Conservation (phyloP, 2,888 invertebrate genomes). For the Spodoptera exigua region DNA sequence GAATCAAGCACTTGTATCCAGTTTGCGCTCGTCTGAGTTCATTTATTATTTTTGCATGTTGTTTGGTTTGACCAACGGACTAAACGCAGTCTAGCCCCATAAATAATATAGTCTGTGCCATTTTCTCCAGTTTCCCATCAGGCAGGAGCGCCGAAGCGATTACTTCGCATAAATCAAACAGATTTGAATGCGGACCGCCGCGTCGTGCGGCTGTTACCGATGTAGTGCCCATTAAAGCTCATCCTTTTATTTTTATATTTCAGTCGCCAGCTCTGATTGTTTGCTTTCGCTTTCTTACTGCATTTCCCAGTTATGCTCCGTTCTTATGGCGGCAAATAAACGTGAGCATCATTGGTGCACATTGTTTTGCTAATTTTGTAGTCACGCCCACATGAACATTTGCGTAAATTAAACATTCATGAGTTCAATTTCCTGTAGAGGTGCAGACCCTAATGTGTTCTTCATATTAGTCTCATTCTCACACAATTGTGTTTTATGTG, state of each 20-base stretch:
- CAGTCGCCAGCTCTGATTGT: slow-evolving; percentile 57
- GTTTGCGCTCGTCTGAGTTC: slow-evolving; percentile 20
- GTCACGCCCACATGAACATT: slow-evolving; percentile 29
- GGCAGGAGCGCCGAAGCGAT: slow-evolving; percentile 68
- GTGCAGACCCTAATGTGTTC: slow-evolving; percentile 25
- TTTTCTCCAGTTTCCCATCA: slow-evolving; percentile 60
- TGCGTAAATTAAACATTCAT: slow-evolving; percentile 48
- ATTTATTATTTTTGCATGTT: slow-evolving; percentile 46
- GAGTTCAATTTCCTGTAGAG: slow-evolving; percentile 48
- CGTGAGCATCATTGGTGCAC: slow-evolving; percentile 15
- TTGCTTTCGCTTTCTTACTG: slow-evolving; percentile 53
- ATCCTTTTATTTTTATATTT: slow-evolving; percentile 59
- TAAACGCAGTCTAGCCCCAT: slow-evolving; percentile 50
- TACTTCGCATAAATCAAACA: slow-evolving; percentile 79
- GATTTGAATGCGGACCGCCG: slow-evolving; percentile 76
- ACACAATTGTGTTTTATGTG: too few species aligned
- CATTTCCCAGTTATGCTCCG: slow-evolving; percentile 42
- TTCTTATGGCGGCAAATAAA: slow-evolving; percentile 23
- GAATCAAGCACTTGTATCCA: slow-evolving; percentile 33
- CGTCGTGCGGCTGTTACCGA: slow-evolving; percentile 67
- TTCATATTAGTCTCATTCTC: too few species aligned
- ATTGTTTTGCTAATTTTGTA: slow-evolving; percentile 38
- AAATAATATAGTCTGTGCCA: slow-evolving; percentile 55
- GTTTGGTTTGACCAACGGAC: slow-evolving; percentile 49
- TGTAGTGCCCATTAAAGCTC: slow-evolving; percentile 69